Percentiles rank a stretch among this genome's conserved stretches.
Conservation (phyloP, 2,113 vertebrate species). For the Pao palembangensis region DNA sequence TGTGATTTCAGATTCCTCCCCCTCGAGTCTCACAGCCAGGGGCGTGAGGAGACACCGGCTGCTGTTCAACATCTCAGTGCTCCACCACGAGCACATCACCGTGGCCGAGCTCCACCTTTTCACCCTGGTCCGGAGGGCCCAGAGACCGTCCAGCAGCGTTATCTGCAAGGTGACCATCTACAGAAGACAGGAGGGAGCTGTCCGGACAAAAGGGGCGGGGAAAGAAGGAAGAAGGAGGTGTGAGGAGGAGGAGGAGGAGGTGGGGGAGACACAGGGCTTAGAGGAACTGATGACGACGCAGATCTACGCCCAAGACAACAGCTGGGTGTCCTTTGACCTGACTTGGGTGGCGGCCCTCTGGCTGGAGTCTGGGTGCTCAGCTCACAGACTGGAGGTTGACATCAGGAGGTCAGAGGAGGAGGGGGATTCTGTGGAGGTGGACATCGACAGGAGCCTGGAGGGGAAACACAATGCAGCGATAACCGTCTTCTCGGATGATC, state of each 20-base stretch:
- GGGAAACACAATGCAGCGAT: conserved; percentile 84
- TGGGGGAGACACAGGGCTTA: conserved; percentile 63
- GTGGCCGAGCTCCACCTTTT: conserved; percentile 88
- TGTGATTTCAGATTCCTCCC: conserved; percentile 80
- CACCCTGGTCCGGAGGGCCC: conserved; percentile 79
- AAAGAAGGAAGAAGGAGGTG: conserved; percentile 48
- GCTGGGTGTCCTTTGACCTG: conserved; percentile 93
- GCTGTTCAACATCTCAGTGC: conserved; percentile 90
- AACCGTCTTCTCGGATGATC: conserved; percentile 90
- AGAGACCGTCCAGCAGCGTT: conserved; percentile 68
- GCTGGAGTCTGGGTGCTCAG: conserved; percentile 76
- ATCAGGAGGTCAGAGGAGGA: conserved; percentile 67
- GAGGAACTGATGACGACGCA: conserved; percentile 81
- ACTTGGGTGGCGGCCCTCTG: conserved; percentile 81
- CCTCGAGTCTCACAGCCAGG: conserved; percentile 63
- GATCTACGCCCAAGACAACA: conserved; percentile 79
- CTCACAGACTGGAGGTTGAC: conserved; percentile 83
- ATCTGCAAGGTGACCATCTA: conserved; percentile 86
- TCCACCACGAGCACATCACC: conserved; percentile 83
- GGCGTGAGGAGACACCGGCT: conserved; percentile 82
- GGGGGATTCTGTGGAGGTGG: conserved; percentile 62
- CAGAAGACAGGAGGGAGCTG: conserved; percentile 65
- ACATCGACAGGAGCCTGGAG: conserved; percentile 78
- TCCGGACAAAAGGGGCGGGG: conserved; percentile 56
- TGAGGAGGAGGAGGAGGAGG: conserved; percentile 48